Evolutionary conservation across 1,140 invertebrate genomes (phyloP).

Genomic region (Stratiolaelaps scimitus): DNA sequence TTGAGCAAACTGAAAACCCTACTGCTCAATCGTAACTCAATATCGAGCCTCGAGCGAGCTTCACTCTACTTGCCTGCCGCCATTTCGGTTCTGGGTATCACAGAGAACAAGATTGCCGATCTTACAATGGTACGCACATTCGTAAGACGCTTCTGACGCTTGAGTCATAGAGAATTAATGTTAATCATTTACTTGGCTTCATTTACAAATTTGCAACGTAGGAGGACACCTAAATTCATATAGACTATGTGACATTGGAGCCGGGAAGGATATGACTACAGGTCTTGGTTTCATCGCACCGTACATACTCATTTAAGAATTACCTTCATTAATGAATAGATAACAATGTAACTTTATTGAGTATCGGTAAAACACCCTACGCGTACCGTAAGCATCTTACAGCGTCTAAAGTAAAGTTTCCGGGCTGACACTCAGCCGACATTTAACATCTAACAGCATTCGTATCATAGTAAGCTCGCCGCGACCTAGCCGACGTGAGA

Average conservation of each 20-base stretch:
- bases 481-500: too few species aligned
- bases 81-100: conserved; percentile 60
- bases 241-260: neutral
- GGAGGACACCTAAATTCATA: neutral
- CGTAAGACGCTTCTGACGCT: neutral
- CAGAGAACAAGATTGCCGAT: conserved; percentile 69
- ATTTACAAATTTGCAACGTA: conserved; percentile 26
- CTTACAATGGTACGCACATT: conserved; percentile 51
- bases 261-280: too few species aligned
- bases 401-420: too few species aligned
- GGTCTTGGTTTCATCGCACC: too few species aligned
- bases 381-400: too few species aligned
- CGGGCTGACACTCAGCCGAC: too few species aligned
- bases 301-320: too few species aligned
- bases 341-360: too few species aligned
- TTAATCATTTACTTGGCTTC: conserved; percentile 8
- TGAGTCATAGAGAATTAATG: neutral
- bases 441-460: too few species aligned
- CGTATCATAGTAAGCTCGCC: too few species aligned
- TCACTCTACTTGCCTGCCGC: conserved; percentile 64
- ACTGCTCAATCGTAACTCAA: conserved; percentile 68
- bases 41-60: conserved; percentile 62
- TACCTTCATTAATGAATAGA: too few species aligned
- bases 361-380: too few species aligned
- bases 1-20: conserved; percentile 67